These are phyloP conservation scores for Baryphthengus martii DNA, from an alignment of 2,113 vertebrate genomes.

Conservation along the genomic window DNA sequence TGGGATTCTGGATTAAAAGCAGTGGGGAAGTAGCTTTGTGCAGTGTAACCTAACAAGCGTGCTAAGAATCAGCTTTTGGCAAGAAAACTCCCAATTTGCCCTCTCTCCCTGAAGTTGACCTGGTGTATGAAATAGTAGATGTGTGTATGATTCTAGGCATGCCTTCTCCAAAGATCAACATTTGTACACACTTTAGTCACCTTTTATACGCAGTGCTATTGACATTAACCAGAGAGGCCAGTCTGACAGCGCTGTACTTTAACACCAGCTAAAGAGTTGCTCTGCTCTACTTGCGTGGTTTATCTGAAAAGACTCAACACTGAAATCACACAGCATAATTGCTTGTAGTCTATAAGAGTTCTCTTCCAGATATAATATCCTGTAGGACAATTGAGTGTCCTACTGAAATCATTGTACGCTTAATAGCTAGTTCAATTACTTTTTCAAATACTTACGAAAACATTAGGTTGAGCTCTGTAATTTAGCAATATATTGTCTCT, in stretches of 20 bases:
- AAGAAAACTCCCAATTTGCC: constrained; percentile 67
- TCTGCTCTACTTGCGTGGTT: constrained; percentile 52
- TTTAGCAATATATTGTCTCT: not conserved
- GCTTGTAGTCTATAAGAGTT: constrained; percentile 65
- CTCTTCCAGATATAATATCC: constrained; percentile 54
- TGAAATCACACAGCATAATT: constrained; percentile 74
- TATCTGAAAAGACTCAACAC: constrained; percentile 73
- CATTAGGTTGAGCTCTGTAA: not conserved
- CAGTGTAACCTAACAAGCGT: constrained; percentile 56
- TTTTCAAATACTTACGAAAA: constrained; percentile 12
- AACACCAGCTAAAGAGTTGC: constrained; percentile 66
- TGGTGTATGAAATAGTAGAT: constrained; percentile 78
- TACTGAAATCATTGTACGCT: not conserved
- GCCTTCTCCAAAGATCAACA: constrained; percentile 84
- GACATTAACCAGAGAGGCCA: constrained; percentile 80
- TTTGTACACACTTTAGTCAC: constrained; percentile 84
- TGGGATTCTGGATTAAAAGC: constrained; percentile 71
- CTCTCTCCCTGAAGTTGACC: constrained; percentile 74
- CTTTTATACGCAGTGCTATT: constrained; percentile 82
- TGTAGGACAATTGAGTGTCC: constrained; percentile 46
- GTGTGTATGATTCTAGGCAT: constrained; percentile 83
- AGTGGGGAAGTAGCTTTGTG: constrained; percentile 32
- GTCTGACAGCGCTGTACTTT: constrained; percentile 75
- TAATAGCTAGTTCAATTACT: not conserved
- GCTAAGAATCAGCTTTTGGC: constrained; percentile 63